A percentile compares a stretch with the other conserved stretches of the same genome.
Evolutionary conservation across 2,797 vertebrate species (phyloP).

Genomic region (Pangasius sanitwongsei): DNA sequence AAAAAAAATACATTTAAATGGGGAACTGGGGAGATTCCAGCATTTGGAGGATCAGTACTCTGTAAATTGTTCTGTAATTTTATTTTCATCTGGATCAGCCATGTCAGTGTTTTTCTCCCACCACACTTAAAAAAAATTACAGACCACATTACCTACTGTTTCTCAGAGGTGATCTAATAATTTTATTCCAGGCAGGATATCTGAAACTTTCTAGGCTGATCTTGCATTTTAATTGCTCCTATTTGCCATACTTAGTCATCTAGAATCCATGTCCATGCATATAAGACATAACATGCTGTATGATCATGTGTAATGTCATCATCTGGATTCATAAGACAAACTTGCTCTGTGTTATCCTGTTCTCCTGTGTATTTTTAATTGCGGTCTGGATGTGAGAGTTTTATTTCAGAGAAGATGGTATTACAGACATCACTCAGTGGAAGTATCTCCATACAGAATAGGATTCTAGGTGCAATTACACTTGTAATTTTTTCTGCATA

Average conservation of each 20-base stretch:
- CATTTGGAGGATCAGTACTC: neutral
- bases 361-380: neutral
- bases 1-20: neutral
- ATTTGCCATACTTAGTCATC: neutral
- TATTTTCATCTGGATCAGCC: neutral
- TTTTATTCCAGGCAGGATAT: neutral
- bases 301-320: neutral
- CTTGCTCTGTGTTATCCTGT: neutral
- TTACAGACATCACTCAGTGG: neutral
- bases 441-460: neutral
- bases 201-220: neutral
- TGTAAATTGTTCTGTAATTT: neutral
- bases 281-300: neutral
- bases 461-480: neutral
- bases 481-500: neutral
- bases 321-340: neutral
- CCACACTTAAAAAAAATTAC: no score
- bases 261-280: neutral
- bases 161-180: neutral
- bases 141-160: no score
- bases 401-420: neutral
- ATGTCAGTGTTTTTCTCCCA: neutral
- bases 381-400: neutral
- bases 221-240: neutral
- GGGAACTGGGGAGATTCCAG: neutral